phyloP scores from a whole-genome alignment of 2,797 vertebrate genomes.

The Phrynocephalus vlangalii region DNA sequence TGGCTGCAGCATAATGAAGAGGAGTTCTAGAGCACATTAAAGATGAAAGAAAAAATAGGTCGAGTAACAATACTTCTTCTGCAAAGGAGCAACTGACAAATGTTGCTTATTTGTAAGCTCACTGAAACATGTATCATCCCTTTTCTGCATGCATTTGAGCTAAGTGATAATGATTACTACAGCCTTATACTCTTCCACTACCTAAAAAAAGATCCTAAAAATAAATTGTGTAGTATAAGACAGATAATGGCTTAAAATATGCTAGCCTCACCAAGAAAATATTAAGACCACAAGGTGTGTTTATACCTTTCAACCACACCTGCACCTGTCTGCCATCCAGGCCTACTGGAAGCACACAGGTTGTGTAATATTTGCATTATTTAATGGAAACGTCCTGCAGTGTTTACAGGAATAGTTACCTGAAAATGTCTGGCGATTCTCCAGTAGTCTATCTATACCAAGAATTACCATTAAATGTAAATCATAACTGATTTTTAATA shows the following conservation, averaged over 20 bases:
- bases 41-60: slow-evolving; percentile 62
- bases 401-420: no score
- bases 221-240: neutral
- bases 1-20: slow-evolving; percentile 97
- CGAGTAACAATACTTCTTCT: slow-evolving; percentile 49
- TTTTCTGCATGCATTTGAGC: neutral
- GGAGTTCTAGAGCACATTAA: slow-evolving; percentile 86
- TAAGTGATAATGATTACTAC: neutral
- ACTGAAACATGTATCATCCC: neutral
- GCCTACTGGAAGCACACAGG: neutral
- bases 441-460: neutral
- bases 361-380: neutral
- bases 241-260: no score
- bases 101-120: neutral
- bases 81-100: neutral
- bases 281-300: neutral
- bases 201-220: neutral
- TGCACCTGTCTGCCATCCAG: neutral
- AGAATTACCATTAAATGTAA: neutral
- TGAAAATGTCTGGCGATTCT: no score
- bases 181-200: neutral
- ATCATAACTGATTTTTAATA: neutral
- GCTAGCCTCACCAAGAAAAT: no score
- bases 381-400: no score
- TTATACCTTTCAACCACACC: neutral